A percentile compares a stretch with the other conserved stretches of the same genome.
These are phyloP conservation scores for Drosophila grimshawi DNA, from an alignment of 1,140 invertebrate species.

Conservation along the genomic window DNA sequence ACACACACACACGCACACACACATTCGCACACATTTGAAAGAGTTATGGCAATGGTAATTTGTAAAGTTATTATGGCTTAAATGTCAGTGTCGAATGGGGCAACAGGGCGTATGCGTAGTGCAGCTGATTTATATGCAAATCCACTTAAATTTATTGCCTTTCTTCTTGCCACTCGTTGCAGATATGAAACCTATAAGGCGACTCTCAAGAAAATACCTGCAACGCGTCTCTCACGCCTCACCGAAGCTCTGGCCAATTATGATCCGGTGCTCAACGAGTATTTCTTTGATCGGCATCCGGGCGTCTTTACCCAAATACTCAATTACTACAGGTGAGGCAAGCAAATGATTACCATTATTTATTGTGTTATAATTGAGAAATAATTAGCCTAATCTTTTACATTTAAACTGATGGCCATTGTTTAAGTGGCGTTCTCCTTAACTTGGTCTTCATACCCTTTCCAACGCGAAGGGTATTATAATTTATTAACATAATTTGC, in stretches of 20 bases:
- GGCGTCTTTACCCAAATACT: conserved; percentile 98
- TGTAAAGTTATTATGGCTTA: conserved; percentile 66
- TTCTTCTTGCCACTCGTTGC: conserved; percentile 28
- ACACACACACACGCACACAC: neutral
- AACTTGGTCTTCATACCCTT: too few relatives aligned
- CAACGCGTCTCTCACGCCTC: conserved; percentile 94
- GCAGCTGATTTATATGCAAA: conserved; percentile 63
- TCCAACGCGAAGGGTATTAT: too few relatives aligned
- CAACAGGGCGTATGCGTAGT: conserved; percentile 56
- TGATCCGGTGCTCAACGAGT: conserved; percentile 98
- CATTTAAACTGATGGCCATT: too few relatives aligned
- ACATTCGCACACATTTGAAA: neutral
- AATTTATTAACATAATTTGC: too few relatives aligned
- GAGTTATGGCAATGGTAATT: conserved; percentile 65
- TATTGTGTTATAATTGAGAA: too few relatives aligned
- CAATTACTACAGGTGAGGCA: conserved; percentile 92
- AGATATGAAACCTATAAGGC: conserved; percentile 98
- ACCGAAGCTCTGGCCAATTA: conserved; percentile 97
- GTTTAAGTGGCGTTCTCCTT: too few relatives aligned
- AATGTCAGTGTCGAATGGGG: conserved; percentile 26
- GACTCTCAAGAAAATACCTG: conserved; percentile 97
- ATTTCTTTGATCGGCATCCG: conserved; percentile 99
- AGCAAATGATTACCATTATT: neutral
- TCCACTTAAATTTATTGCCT: conserved; percentile 44
- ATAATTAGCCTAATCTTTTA: too few relatives aligned